Base-by-base conservation (phyloP, 1,140 invertebrate species). In the Drosophila parvula region DNA sequence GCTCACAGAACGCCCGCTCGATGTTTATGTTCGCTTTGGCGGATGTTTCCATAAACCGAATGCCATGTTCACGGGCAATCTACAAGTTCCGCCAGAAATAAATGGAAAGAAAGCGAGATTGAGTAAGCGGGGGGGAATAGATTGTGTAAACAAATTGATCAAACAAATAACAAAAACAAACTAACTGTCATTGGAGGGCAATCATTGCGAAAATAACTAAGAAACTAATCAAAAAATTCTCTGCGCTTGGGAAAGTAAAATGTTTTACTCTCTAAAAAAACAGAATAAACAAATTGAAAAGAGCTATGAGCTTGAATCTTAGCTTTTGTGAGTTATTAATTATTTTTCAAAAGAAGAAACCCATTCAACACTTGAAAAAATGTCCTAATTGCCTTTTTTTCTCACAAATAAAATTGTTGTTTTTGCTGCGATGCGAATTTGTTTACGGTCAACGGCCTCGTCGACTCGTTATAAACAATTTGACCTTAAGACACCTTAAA, bases 21-120 rank as follows among this genome's bases (percentile, higher is more conserved):
- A 99, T 99, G 93, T 99, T 99, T 88, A 99, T 97, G 90, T 99
- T 98, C 62, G 97, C 97, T 93, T 99, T 99, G 41, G 99, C 99
- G 79, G 98, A 99, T 22, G 99, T 99, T 94, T 99, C 99, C 95
- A 99, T 96, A 94, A 99, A 99, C 91, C 97, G 96, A 78, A 99
- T 99, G 74, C 97, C 95, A 94, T 99, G 98, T 93, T 99, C 98
- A 91, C 97, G 94, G n/a, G 98, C 98, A 94, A 99, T 98, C 96
- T 98, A 92, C 28, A 56, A 86, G 5, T 79, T n/a, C 9, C 11
- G 22, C 22, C 18, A 45, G n/a, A 11, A 12, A 34, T 6, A 14
- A 30, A 36, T 12, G 22, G 34, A 34, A 14, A 45, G 4, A 16
- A 28, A 41, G 32, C 8, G 16, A 38, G 11, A 38, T 30, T n/a